phyloP scores from a whole-genome alignment of 2,797 vertebrate genomes.

The Crocidura indochinensis region DNA sequence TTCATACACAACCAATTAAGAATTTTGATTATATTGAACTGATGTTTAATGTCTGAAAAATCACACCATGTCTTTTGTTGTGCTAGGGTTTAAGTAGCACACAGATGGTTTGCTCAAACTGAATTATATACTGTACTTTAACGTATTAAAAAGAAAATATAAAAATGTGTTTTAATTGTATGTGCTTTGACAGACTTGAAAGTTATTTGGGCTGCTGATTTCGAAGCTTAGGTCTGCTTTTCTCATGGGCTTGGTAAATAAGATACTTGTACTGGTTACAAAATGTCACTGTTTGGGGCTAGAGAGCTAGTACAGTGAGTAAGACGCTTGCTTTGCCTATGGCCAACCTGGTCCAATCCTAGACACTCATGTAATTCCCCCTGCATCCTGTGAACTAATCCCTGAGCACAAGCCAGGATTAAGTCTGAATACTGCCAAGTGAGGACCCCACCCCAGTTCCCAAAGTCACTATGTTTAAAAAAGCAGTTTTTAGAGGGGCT shows the following conservation, averaged over 20 bases:
- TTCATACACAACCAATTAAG: background rate
- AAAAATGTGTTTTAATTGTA: background rate
- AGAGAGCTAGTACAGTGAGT: too few species aligned
- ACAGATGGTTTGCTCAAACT: background rate
- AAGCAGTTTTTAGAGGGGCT: too few species aligned
- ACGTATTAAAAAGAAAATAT: too few species aligned
- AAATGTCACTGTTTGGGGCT: background rate
- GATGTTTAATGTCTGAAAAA: slow-evolving; percentile 37
- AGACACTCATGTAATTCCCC: too few species aligned
- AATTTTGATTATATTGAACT: slow-evolving; percentile 56
- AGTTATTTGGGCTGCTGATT: slow-evolving; percentile 33
- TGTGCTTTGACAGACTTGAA: background rate
- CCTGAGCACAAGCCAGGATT: too few species aligned
- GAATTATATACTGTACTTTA: background rate
- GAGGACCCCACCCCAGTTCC: too few species aligned
- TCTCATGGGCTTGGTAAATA: background rate
- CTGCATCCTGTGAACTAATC: too few species aligned
- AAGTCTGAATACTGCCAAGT: too few species aligned
- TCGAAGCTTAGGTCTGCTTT: slow-evolving; percentile 7
- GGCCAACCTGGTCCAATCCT: too few species aligned
- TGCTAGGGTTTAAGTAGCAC: background rate
- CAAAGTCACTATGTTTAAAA: too few species aligned
- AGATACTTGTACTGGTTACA: too few species aligned
- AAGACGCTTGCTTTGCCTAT: too few species aligned
- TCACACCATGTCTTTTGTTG: slow-evolving; percentile 35